Base-by-base conservation (phyloP, 2,113 vertebrate species). In the Phrynocephalus versicolor region DNA sequence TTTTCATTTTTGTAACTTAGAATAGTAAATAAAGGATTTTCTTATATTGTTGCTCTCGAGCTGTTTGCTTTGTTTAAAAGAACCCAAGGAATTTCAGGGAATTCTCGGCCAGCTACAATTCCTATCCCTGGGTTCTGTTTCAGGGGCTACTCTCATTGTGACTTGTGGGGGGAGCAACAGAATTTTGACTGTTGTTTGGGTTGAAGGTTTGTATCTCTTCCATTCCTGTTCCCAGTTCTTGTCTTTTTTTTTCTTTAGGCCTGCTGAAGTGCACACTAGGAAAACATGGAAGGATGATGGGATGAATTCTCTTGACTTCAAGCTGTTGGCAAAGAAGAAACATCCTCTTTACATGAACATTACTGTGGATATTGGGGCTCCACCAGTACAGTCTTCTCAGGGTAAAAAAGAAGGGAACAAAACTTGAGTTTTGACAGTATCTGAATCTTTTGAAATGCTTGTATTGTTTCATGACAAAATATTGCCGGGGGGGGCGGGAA, bases 301-400 rank as follows among this genome's bases (percentile, higher is more conserved):
- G 78, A 96, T 96, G 95, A 96, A 96, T 79, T 95, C 96, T 0
- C 55, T 96, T n/a, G 90, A 93, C 21, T 96, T 94, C 91, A 95
- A 79, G 60, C 89, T 96, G 10, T 85, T 96, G 85, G 92, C 93
- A 60, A 92, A 90, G 65, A 92, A 87, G 45, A 88, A 92, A 77
- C 83, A 93, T 79, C 88, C 85, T 55, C 93, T 96, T 79, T 96
- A 95, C 73, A 95, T 94, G 23, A 95, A 94, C 87, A 92, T 96
- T 82, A 94, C 92, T 8, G 96, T 95, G 84, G 95, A 96, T 77
- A 93, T 96, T 65, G 95, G 96, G 15, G 92, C 92, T 0, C 85
- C 89, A 82, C 90, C 93, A 2, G 71, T 81, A 0, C 82, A 90
- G 55, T 89, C 91, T 55, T 90, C 83, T 62, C 25, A 57, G 58